phyloP scores from a whole-genome alignment of 2,888 invertebrate species.

The Ryuthela nishihirai region DNA sequence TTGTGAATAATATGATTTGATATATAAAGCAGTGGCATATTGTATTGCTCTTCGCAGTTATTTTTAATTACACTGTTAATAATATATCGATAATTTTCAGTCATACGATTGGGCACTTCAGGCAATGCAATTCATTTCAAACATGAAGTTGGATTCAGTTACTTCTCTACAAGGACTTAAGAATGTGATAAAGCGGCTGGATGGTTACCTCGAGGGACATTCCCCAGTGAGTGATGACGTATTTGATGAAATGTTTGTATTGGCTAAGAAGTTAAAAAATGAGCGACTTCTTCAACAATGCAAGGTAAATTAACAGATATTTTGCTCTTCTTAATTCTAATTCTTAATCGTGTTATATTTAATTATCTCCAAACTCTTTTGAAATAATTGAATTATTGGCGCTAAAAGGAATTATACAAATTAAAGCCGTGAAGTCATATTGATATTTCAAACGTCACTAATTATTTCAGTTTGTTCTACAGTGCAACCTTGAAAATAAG shows the following conservation, averaged over 20 bases:
- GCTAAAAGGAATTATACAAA: no score
- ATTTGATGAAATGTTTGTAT: constrained; percentile 63
- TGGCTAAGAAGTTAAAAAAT: constrained; percentile 66
- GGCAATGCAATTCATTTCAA: constrained; percentile 57
- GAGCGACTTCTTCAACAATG: constrained; percentile 67
- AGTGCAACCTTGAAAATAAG: no score
- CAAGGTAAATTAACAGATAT: constrained; percentile 53
- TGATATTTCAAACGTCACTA: no score
- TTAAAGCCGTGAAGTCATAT: no score
- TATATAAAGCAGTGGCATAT: no score
- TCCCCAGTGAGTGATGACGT: constrained; percentile 59
- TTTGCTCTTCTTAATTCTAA: not conserved
- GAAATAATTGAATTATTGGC: no score
- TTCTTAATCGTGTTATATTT: not conserved
- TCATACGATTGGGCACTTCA: constrained; percentile 64
- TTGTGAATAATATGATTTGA: no score
- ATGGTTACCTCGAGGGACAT: constrained; percentile 58
- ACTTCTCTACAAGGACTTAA: constrained; percentile 38
- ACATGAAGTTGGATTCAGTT: constrained; percentile 53
- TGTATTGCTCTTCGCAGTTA: no score
- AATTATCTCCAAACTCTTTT: no score
- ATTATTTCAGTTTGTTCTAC: no score
- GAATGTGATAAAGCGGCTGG: constrained; percentile 53
- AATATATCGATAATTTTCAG: no score
- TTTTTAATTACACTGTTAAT: no score